Percentiles rank a stretch among this genome's conserved stretches.
Evolutionary conservation across 23 tunicate genomes (phyloP).

Genomic region (Ciona savignyi): DNA sequence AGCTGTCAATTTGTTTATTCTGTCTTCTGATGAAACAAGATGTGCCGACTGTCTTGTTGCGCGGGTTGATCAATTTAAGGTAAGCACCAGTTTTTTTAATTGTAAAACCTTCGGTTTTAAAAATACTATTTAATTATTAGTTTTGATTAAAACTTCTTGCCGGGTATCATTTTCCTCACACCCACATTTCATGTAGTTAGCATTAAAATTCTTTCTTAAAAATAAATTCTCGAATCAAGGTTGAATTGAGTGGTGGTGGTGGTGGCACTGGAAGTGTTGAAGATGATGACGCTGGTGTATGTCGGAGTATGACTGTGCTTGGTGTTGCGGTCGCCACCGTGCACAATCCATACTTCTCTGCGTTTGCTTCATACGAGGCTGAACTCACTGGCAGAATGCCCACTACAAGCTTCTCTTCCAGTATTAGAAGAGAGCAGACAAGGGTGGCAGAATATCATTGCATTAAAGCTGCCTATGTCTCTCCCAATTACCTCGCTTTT

Average conservation of each 20-base stretch:
- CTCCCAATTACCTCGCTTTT: slow-evolving; percentile 26
- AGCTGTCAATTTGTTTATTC: slow-evolving; percentile 45
- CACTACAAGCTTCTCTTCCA: slow-evolving; percentile 28
- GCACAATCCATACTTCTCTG: slow-evolving; percentile 75
- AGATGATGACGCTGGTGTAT: slow-evolving; percentile 20
- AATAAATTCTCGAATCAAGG: slow-evolving; percentile 16
- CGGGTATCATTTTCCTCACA: too few species aligned
- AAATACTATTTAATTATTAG: too few species aligned
- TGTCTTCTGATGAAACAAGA: slow-evolving; percentile 55
- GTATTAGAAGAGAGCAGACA: slow-evolving; percentile 55
- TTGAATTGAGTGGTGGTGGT: slow-evolving; percentile 30
- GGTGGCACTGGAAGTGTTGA: slow-evolving; percentile 4
- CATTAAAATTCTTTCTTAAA: too few species aligned
- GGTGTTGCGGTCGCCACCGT: slow-evolving; percentile 71
- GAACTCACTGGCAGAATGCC: slow-evolving; percentile 19
- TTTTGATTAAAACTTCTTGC: too few species aligned
- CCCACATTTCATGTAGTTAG: too few species aligned
- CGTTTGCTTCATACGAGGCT: slow-evolving; percentile 77
- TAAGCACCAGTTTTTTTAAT: slow-evolving; percentile 2
- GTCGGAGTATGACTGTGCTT: slow-evolving; percentile 29
- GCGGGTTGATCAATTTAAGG: slow-evolving; percentile 57
- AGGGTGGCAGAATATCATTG: slow-evolving; percentile 53
- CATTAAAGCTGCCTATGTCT: slow-evolving; percentile 33
- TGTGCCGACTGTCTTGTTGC: slow-evolving; percentile 64
- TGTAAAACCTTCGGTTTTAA: neutral